Percentiles rank a stretch among this genome's conserved stretches.
Conservation (phyloP, 2,888 invertebrate genomes). For the Sinelater perroti region DNA sequence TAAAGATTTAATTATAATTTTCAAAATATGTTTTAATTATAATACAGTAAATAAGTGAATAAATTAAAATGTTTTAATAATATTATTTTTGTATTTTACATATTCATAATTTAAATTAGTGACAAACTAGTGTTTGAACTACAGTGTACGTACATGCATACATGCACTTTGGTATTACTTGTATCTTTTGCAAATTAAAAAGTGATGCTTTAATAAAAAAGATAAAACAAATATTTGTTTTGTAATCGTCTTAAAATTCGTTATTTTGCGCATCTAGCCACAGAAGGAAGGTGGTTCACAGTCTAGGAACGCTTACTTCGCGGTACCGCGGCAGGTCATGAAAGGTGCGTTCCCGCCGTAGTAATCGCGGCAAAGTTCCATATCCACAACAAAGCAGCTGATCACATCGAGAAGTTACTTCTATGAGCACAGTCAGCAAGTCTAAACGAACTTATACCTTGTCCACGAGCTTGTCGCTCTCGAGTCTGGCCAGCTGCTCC, state of each 20-base stretch:
- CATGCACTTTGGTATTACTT: too few species aligned
- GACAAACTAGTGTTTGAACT: too few species aligned
- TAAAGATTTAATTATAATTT: too few species aligned
- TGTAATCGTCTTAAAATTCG: neutral
- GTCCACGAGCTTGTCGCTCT: slow-evolving; percentile 84
- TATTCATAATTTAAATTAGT: too few species aligned
- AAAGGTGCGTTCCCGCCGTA: slow-evolving; percentile 80
- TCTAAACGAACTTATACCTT: slow-evolving; percentile 66
- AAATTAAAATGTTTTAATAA: too few species aligned
- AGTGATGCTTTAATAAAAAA: slow-evolving; percentile 3
- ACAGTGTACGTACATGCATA: too few species aligned
- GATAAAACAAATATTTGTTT: neutral
- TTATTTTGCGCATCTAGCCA: neutral
- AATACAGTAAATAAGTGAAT: too few species aligned
- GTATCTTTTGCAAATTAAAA: too few species aligned
- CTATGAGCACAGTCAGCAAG: slow-evolving; percentile 2
- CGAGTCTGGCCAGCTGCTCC: slow-evolving; percentile 82
- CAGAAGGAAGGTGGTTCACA: slow-evolving; percentile 9
- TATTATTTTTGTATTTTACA: too few species aligned
- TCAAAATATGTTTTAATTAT: too few species aligned
- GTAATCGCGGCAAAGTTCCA: slow-evolving; percentile 76
- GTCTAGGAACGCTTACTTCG: slow-evolving; percentile 72
- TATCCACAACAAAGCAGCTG: slow-evolving; percentile 78
- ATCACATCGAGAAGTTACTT: slow-evolving; percentile 54
- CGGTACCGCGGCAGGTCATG: slow-evolving; percentile 81